phyloP scores from a whole-genome alignment of 2,113 vertebrate genomes.

The Neogobius melanostomus region DNA sequence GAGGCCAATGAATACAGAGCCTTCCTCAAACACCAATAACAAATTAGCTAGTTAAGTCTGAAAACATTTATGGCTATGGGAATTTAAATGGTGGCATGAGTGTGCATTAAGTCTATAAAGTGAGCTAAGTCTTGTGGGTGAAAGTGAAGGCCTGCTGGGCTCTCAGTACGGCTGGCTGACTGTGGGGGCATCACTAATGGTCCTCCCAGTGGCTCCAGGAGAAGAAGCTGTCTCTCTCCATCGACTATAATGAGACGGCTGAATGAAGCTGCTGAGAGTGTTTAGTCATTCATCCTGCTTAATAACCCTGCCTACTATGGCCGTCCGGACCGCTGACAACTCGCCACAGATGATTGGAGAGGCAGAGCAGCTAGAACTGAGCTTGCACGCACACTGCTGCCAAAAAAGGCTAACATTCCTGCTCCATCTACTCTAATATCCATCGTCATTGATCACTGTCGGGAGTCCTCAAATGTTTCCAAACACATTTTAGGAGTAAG shows the following conservation, averaged over 20 bases:
- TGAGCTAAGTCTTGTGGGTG: conserved; percentile 35
- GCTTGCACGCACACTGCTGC: conserved; percentile 55
- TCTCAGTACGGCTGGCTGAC: conserved; percentile 33
- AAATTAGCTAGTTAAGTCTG: neutral
- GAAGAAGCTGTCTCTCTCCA: conserved; percentile 55
- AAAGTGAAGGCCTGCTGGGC: conserved; percentile 42
- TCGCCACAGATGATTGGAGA: conserved; percentile 66
- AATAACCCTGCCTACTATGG: conserved; percentile 68
- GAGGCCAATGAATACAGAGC: too few relatives aligned
- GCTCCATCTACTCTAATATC: conserved; percentile 65
- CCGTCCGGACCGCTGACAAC: conserved; percentile 53
- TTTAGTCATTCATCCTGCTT: conserved; percentile 78
- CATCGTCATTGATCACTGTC: conserved; percentile 66
- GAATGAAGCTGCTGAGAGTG: conserved; percentile 62
- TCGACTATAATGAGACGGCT: conserved; percentile 68
- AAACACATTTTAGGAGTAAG: conserved; percentile 58
- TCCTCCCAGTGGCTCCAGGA: conserved; percentile 47
- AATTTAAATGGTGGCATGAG: neutral
- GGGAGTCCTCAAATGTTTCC: conserved; percentile 57
- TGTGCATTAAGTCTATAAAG: conserved; percentile 1
- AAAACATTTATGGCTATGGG: neutral
- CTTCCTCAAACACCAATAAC: neutral
- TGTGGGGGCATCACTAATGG: conserved; percentile 67
- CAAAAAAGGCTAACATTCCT: conserved; percentile 56
- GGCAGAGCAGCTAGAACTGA: conserved; percentile 43